phyloP scores from a whole-genome alignment of 2,113 vertebrate genomes.

The Regulus satrapa region DNA sequence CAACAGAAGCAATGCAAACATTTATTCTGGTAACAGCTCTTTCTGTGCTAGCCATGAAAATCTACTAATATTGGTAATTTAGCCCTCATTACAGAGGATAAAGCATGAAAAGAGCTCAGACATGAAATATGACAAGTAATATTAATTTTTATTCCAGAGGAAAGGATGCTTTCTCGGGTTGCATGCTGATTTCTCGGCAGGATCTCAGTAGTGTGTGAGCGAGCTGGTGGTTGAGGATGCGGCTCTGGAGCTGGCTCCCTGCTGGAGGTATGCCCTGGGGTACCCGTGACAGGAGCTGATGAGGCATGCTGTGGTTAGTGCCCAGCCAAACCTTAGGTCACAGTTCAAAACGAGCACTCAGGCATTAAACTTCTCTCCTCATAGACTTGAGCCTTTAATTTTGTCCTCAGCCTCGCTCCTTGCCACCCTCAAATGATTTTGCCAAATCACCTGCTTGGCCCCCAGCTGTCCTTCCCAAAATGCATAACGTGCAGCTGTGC shows the following conservation, averaged over 20 bases:
- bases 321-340: slow-evolving; percentile 78
- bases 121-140: slow-evolving; percentile 92
- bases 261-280: slow-evolving; percentile 75
- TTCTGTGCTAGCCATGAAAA: slow-evolving; percentile 92
- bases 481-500: neutral
- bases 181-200: slow-evolving; percentile 84
- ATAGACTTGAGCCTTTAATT: neutral
- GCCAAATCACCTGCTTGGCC: slow-evolving; percentile 44
- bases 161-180: slow-evolving; percentile 85
- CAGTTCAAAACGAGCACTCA: slow-evolving; percentile 73
- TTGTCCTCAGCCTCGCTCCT: neutral
- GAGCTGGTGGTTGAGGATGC: slow-evolving; percentile 74
- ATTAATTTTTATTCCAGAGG: slow-evolving; percentile 89
- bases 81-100: slow-evolving; percentile 89
- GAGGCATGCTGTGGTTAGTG: slow-evolving; percentile 78
- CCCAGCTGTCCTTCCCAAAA: slow-evolving; percentile 36
- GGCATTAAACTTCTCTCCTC: slow-evolving; percentile 69
- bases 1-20: slow-evolving; percentile 87
- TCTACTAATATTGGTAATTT: slow-evolving; percentile 92
- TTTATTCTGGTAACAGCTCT: slow-evolving; percentile 90
- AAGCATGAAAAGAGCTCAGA: slow-evolving; percentile 90
- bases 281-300: slow-evolving; percentile 75
- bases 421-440: slow-evolving; percentile 34
- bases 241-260: slow-evolving; percentile 68
- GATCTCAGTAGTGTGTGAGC: slow-evolving; percentile 73